Evolutionary conservation across 2,113 vertebrate genomes (phyloP).

Genomic region (Gobiocypris rarus): DNA sequence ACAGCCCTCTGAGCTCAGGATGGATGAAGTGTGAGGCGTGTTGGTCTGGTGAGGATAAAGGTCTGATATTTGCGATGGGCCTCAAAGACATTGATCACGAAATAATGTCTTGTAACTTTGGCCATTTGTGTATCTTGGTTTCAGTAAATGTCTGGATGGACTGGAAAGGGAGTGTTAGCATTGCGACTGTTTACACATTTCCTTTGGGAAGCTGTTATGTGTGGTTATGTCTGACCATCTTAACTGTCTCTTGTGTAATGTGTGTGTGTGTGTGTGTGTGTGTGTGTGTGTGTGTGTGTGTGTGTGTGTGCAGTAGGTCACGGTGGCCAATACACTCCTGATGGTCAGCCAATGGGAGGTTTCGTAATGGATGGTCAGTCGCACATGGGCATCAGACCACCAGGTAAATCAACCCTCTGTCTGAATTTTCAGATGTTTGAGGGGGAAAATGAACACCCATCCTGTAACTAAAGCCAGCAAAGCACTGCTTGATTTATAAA

Average conservation of each 20-base stretch:
- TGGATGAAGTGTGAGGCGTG: constrained; percentile 11
- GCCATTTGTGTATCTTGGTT: neutral
- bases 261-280: neutral
- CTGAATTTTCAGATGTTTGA: neutral
- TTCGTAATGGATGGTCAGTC: constrained; percentile 91
- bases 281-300: neutral
- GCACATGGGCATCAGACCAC: constrained; percentile 90
- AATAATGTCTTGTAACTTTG: neutral
- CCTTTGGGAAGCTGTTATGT: neutral
- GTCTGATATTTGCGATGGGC: neutral
- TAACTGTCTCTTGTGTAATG: neutral
- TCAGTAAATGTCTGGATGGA: neutral
- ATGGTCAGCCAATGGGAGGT: constrained; percentile 88
- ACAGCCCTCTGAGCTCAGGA: neutral
- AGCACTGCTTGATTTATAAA: neutral
- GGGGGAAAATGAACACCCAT: neutral
- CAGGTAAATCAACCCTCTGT: constrained; percentile 76
- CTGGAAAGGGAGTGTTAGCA: neutral
- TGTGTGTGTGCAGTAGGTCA: constrained; percentile 82
- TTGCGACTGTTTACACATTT: neutral
- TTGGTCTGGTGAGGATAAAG: neutral
- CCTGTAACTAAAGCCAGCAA: neutral
- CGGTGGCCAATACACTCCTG: constrained; percentile 87
- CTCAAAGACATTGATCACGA: neutral
- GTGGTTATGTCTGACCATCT: neutral